Conservation (phyloP, 2,888 invertebrate genomes). For the Sinohyriopsis cumingii region DNA sequence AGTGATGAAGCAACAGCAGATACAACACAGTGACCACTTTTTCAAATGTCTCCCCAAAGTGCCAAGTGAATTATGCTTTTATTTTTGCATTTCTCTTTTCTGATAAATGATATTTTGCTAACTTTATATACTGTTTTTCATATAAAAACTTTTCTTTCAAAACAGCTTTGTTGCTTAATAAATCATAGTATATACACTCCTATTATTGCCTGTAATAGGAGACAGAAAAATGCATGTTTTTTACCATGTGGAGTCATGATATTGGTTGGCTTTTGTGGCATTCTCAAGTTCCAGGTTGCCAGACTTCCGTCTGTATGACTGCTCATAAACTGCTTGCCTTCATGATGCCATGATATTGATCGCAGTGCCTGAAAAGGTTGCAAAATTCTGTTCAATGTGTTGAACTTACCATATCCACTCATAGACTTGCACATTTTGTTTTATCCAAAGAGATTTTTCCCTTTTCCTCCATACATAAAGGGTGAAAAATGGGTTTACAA, state of each 20-base stretch:
- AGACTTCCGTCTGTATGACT: constrained; percentile 94
- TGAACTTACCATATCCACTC: neutral
- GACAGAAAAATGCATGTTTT: constrained; percentile 42
- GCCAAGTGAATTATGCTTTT: too few relatives aligned
- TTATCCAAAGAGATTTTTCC: neutral
- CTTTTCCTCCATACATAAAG: neutral
- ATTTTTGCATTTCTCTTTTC: too few relatives aligned
- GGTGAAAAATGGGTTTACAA: constrained; percentile 1
- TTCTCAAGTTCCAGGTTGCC: constrained; percentile 91
- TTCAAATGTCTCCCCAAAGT: too few relatives aligned
- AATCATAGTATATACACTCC: too few relatives aligned
- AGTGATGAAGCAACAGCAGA: too few relatives aligned
- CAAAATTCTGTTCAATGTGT: neutral
- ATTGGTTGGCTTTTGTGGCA: constrained; percentile 84
- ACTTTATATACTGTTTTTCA: too few relatives aligned
- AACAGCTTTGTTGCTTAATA: too few relatives aligned
- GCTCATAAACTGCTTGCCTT: constrained; percentile 97
- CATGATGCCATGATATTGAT: constrained; percentile 96
- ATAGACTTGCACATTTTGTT: neutral
- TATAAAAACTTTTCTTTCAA: too few relatives aligned
- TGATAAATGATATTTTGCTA: too few relatives aligned
- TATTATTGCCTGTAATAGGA: too few relatives aligned
- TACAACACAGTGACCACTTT: too few relatives aligned
- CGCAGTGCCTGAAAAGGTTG: constrained; percentile 75
- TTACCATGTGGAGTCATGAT: constrained; percentile 94